Evolutionary conservation across 2,888 invertebrate species (phyloP), one percentile per base, ranked within the genome.

Genomic region (Euspilapteryx auroguttella): DNA sequence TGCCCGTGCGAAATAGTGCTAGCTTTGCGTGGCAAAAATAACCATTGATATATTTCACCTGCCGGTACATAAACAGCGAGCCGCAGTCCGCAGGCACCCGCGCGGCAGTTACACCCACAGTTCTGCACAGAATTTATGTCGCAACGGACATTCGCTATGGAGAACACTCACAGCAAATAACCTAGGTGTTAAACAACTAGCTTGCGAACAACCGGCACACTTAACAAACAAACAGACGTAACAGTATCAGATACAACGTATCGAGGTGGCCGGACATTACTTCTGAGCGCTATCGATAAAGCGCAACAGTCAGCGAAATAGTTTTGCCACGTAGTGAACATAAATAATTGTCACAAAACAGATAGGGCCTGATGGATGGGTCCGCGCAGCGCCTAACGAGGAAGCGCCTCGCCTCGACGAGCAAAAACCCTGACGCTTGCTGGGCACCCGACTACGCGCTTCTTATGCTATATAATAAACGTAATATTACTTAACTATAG

Each of bases 321-420:
- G 68, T 65, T 68, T 63, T 61, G 59, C 62, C 47, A 52, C 51
- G 54, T 58, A 50, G 59, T 46, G 52, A 63, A 64, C 69, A 73
- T 75, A 75, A 75, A 75, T 75, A 66, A 69, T 71, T 75, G 69
- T 75, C 73, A 73, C 71, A 68, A 61, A 59, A 53, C 46, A 69
- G 75, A 75, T 71, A 73, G 56, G 44, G 46, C 35, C 49, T 71
- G 73, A 71, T 65, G 66, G 71, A 75, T 73, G 61, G 50, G 47
- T 8, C 17, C 17, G 17, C 47, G 40, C 47, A 38, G 49, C 39
- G 44, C 41, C 37, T 64, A 63, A 65, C 65, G 56, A 68, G 65
- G 58, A 65, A 66, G 49, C 46, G 7, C 10, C 40, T 39, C 42
- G 38, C 25, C 28, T 34, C 40, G 44, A 44, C 35, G 34, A 38